phyloP scores from a whole-genome alignment of 2,797 vertebrate genomes.

The Okamejei kenojei region DNA sequence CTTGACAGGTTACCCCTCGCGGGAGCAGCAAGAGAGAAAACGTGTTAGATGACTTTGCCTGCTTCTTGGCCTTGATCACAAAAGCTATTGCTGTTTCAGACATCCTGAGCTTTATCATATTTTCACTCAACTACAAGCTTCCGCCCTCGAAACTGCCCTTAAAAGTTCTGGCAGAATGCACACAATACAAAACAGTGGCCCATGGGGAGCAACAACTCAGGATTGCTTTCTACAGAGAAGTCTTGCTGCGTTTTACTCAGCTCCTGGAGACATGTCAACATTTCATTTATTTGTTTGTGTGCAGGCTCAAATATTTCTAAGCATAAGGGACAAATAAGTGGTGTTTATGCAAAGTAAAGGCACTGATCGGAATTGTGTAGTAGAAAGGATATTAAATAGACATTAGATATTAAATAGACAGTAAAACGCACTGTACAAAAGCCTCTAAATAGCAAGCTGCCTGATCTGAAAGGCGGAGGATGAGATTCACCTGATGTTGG shows the following conservation, averaged over 20 bases:
- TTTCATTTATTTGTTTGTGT: not conserved
- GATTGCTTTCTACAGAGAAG: not conserved
- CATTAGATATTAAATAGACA: not conserved
- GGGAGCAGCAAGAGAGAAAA: not conserved
- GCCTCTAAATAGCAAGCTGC: not conserved
- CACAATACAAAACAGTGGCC: constrained; percentile 6
- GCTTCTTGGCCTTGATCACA: constrained; percentile 25
- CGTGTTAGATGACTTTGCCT: constrained; percentile 5
- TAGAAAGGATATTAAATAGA: not conserved
- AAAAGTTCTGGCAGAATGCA: constrained; percentile 28
- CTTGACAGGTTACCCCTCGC: not conserved
- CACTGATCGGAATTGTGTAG: not conserved
- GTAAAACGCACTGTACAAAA: not conserved
- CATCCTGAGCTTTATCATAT: constrained; percentile 30
- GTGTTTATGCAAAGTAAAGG: not conserved
- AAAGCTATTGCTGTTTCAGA: constrained; percentile 21
- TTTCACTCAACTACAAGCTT: not conserved
- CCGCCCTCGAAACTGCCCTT: not conserved
- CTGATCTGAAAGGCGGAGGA: not conserved
- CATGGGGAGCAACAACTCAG: not conserved
- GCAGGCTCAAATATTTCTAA: not conserved
- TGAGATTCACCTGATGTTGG: too few species aligned
- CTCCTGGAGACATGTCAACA: not conserved
- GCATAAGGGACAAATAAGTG: not conserved
- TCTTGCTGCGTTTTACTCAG: not conserved